Conservation (phyloP, 64 coral and sea anemone genomes). For the Exaiptasia diaphana region DNA sequence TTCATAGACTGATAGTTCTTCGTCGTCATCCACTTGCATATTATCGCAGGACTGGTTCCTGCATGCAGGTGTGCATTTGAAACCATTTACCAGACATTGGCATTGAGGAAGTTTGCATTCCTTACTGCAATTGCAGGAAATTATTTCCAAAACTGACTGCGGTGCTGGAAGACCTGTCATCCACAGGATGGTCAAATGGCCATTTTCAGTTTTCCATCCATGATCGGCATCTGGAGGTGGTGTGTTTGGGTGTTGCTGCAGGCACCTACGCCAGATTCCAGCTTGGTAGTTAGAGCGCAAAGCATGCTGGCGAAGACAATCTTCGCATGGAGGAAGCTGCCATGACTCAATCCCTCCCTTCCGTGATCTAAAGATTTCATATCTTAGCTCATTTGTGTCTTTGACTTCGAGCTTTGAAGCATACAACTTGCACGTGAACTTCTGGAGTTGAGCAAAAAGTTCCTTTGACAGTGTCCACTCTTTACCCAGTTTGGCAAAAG, state of each 20-base stretch:
- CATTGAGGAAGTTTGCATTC: constrained; percentile 34
- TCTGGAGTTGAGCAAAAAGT: constrained; percentile 26
- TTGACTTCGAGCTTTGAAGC: too few relatives aligned
- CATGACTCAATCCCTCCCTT: constrained; percentile 25
- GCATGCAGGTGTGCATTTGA: constrained; percentile 57
- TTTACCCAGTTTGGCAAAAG: constrained; percentile 34
- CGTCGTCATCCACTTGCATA: constrained; percentile 1
- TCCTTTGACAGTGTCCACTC: constrained; percentile 37
- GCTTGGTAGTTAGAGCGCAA: constrained; percentile 37
- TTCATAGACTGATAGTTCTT: background rate
- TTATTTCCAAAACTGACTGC: constrained; percentile 40
- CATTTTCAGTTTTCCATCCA: constrained; percentile 56
- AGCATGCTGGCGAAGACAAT: constrained; percentile 38
- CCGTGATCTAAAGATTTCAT: constrained; percentile 13
- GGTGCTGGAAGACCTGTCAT: constrained; percentile 60
- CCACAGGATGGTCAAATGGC: constrained; percentile 29
- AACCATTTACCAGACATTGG: constrained; percentile 41
- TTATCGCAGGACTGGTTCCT: constrained; percentile 57
- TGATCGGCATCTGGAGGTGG: constrained; percentile 33
- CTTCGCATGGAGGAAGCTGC: constrained; percentile 35
- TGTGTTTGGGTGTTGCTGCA: constrained; percentile 33
- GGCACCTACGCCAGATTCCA: constrained; percentile 47
- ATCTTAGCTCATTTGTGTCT: background rate
- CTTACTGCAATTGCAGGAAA: constrained; percentile 48
- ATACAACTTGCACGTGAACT: background rate